phyloP scores from a whole-genome alignment of 2,888 invertebrate genomes.

The Calameuta idolon region DNA sequence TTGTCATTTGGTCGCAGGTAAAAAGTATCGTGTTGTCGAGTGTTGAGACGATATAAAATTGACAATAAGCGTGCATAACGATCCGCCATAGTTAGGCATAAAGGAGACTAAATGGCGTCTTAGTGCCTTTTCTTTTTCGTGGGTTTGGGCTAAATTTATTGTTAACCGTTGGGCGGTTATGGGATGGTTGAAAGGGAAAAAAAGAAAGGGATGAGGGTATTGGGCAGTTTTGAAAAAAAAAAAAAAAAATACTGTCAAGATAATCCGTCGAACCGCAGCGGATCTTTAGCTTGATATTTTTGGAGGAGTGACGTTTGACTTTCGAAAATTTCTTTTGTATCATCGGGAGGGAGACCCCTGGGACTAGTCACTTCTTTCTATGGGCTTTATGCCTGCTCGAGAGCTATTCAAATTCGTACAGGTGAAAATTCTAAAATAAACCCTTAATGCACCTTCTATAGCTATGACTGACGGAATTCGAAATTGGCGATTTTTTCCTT shows the following conservation, averaged over 20 bases:
- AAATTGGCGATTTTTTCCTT: not conserved
- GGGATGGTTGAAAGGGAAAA: not conserved
- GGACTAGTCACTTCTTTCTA: conserved; percentile 3
- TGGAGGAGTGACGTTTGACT: conserved; percentile 9
- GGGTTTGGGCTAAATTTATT: not conserved
- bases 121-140: not conserved
- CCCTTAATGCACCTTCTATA: not conserved
- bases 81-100: conserved; percentile 22
- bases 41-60: not conserved
- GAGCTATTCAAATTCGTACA: conserved; percentile 16
- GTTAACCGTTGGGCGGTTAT: not conserved
- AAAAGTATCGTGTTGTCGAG: not conserved
- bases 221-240: not conserved
- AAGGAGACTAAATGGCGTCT: not conserved
- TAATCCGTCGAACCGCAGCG: conserved; percentile 24
- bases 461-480: not conserved
- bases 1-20: not conserved
- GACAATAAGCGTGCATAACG: conserved; percentile 33
- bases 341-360: not conserved
- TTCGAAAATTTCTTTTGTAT: conserved; percentile 1
- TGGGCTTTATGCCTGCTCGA: conserved; percentile 3
- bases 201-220: not conserved
- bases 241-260: conserved; percentile 3
- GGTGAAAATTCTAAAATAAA: conserved; percentile 15
- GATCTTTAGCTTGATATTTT: conserved; percentile 13